Conservation (phyloP, 2,888 invertebrate genomes). For the Schrankia costaestrigalis region DNA sequence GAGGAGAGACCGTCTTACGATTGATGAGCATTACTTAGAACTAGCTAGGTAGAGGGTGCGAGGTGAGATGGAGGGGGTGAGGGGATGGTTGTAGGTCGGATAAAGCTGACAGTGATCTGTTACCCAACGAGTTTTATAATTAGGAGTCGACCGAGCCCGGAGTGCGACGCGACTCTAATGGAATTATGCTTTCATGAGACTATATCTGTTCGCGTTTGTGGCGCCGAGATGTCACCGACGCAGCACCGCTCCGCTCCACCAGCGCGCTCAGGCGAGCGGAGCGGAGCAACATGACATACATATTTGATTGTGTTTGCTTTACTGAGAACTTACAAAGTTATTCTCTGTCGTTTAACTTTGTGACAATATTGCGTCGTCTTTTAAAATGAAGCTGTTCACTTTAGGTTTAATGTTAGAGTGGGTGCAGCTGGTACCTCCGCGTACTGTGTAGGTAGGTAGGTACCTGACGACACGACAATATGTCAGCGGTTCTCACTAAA, state of each 20-base stretch:
- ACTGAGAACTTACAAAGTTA: slow-evolving; percentile 12
- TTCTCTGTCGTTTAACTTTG: slow-evolving; percentile 9
- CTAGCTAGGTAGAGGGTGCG: neutral
- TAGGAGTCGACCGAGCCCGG: neutral
- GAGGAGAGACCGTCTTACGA: no score
- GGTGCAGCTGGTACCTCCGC: neutral
- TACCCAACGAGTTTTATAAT: slow-evolving; percentile 14
- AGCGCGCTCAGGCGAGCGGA: no score
- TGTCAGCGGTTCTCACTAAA: no score
- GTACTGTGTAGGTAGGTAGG: no score
- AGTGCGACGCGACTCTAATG: slow-evolving; percentile 5
- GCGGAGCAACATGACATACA: slow-evolving; percentile 9
- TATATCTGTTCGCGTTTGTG: slow-evolving; percentile 18
- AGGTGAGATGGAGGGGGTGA: neutral
- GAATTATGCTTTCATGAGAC: slow-evolving; percentile 26
- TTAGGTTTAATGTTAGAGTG: neutral
- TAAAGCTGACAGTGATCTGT: slow-evolving; percentile 7
- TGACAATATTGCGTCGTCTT: slow-evolving; percentile 2
- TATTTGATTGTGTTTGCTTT: slow-evolving; percentile 23
- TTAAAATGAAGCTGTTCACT: slow-evolving; percentile 3
- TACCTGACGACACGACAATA: no score
- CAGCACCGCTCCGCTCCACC: no score
- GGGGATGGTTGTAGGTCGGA: no score
- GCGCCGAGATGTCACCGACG: neutral
- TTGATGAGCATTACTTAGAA: slow-evolving; percentile 6